Evolutionary conservation across 92 coral and sea anemone genomes (phyloP), one percentile per base, ranked within the genome.

Genomic region (Plumapathes pennacea): DNA sequence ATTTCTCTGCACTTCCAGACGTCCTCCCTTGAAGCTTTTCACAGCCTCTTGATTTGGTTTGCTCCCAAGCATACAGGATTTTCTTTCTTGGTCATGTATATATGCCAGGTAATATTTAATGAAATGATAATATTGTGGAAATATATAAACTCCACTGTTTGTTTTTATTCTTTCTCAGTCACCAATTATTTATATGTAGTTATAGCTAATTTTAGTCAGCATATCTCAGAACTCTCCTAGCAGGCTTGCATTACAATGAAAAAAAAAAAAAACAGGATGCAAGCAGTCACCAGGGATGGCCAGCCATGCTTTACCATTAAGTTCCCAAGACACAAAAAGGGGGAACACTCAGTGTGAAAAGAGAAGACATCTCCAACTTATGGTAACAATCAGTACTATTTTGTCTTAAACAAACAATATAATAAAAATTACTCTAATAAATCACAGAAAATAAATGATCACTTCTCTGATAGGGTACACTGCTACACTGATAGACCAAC

Each of bases 161-260:
- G n/a, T n/a, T n/a, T n/a, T n/a, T n/a, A n/a, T n/a, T n/a, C n/a
- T n/a, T n/a, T n/a, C n/a, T n/a, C n/a, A n/a, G n/a, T n/a, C n/a
- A n/a, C n/a, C n/a, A n/a, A n/a, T n/a, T n/a, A 5, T 13, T 10
- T 8, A 1, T 15, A 6, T 3, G 17, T 28, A 6, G 12, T 50
- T n/a, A n/a, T 22, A 6, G 9, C 4, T 7, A 57, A 12, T 9
- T 4, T 36, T 9, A 4, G 11, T 55, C 20, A 14, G 10, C 17
- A 6, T 37, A 2, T 20, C 36, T 36, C 54, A 68, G 77, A 12
- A 50, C 37, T 14, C 42, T 46, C 15, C 38, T 70, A 14, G 58
- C 77, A 57, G 67, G 67, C 19, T 41, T 70, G 18, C 77, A 70
- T 23, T 70, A 46, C 19, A 70, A 57, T 14, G 60, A n/a, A n/a